Base-by-base conservation (phyloP, 2,888 invertebrate genomes). In the Cetonia aurata region DNA sequence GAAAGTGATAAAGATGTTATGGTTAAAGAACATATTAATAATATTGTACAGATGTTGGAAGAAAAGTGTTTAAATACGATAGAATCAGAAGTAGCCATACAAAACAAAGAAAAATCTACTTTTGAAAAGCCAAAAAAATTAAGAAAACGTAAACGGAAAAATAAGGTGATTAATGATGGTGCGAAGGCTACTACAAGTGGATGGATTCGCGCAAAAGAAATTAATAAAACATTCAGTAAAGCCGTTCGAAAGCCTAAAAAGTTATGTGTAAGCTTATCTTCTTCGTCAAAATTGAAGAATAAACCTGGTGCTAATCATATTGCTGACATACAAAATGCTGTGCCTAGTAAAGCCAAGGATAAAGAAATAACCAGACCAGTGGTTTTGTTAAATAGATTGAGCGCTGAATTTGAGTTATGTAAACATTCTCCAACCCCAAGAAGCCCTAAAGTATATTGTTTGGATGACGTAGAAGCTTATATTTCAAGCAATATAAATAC, bases 31-130 rank as follows among this genome's bases (percentile, higher is more conserved):
- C 76, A 76, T 69, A 75, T 75, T 8, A 75, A 25, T 37, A 48
- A 25, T 37, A 48, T 80, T 8, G 69, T 78, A n/a, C 71, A 79
- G 70, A 72, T 80, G 57, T 71, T 80, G 12, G 82, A 82, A 74
- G 78, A 80, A 48, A 76, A 79, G 59, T 80, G 75, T 72, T 73
- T 81, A 37, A 73, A 77, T 50, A 76, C 76, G 68, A 60, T 81
- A 17, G 69, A 69, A 13, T 42, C 37, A 1, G 42, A 69, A 9
- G 66, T 52, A 42, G 44, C 65, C 42, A 48, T 56, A 44, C 42
- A 37, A 37, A 25, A 59, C 4, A 44, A 66, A 52, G 33, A 25
- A 48, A 68, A 60, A 59, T 25, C 1, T 48, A 46, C 41, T 9
- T 13, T n/a, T 10, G 41, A 53, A 60, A 56, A 67, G 53, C 12